phyloP scores from a whole-genome alignment of 2,113 vertebrate species.

The Stercorarius parasiticus region DNA sequence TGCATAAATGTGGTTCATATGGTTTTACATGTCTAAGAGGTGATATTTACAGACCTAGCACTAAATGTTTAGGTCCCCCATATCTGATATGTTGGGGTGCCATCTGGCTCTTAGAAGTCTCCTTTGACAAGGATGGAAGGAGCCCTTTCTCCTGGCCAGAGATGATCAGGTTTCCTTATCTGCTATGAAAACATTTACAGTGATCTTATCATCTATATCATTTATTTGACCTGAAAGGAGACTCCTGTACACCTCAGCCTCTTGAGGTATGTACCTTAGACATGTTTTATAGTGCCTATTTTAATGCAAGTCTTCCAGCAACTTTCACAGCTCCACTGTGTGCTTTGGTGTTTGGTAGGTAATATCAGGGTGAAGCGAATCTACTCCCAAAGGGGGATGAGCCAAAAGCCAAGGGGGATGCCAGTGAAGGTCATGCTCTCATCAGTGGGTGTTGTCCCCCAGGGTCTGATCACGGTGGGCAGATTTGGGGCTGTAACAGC shows the following conservation, averaged over 20 bases:
- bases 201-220: background rate
- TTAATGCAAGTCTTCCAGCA: background rate
- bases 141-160: background rate
- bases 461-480: fast-evolving
- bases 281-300: background rate
- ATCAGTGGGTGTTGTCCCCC: background rate
- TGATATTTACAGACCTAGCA: background rate
- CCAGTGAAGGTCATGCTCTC: fast-evolving
- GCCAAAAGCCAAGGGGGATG: background rate
- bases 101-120: background rate
- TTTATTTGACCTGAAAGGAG: background rate
- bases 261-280: background rate
- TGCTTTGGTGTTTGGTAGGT: background rate
- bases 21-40: background rate
- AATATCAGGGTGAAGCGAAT: background rate
- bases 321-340: background rate
- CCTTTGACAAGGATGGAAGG: background rate
- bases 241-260: background rate
- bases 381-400: background rate
- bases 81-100: background rate
- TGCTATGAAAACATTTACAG: background rate
- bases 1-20: background rate
- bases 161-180: background rate
- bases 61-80: background rate
- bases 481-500: background rate